Conservation (phyloP, 2,888 invertebrate species). For the Polydrusus pterygomalis region DNA sequence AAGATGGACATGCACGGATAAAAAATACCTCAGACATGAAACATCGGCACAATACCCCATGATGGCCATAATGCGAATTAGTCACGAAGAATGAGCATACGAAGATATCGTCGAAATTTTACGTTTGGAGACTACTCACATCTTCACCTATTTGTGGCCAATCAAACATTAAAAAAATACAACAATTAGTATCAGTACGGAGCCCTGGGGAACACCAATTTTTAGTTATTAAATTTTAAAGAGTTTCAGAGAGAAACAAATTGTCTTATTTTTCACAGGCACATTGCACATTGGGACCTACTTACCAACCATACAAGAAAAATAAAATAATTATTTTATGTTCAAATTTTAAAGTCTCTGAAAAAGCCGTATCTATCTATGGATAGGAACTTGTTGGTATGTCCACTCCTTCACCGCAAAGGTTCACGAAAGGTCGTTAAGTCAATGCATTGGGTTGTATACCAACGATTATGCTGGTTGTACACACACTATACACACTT, state of each 20-base stretch:
- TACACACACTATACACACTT: conserved; percentile 4
- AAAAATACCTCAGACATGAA: conserved; percentile 27
- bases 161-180: background rate
- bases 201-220: too few relatives aligned
- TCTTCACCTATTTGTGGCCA: background rate
- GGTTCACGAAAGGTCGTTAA: conserved; percentile 37
- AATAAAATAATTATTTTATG: too few relatives aligned
- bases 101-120: conserved; percentile 28
- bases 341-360: too few relatives aligned
- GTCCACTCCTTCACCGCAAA: conserved; percentile 19
- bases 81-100: conserved; percentile 44
- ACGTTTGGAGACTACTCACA: conserved; percentile 30
- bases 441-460: conserved; percentile 5
- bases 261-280: too few relatives aligned
- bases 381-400: conserved; percentile 27
- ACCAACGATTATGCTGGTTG: background rate
- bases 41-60: conserved; percentile 38
- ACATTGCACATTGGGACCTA: too few relatives aligned
- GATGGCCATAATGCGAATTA: conserved; percentile 44
- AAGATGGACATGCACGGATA: conserved; percentile 9
- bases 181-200: too few relatives aligned
- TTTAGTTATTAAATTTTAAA: too few relatives aligned
- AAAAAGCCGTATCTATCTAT: conserved; percentile 26
- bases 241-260: too few relatives aligned
- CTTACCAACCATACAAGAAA: too few relatives aligned